Conservation (phyloP, 2,113 vertebrate genomes). For the Oryzias curvinotus region DNA sequence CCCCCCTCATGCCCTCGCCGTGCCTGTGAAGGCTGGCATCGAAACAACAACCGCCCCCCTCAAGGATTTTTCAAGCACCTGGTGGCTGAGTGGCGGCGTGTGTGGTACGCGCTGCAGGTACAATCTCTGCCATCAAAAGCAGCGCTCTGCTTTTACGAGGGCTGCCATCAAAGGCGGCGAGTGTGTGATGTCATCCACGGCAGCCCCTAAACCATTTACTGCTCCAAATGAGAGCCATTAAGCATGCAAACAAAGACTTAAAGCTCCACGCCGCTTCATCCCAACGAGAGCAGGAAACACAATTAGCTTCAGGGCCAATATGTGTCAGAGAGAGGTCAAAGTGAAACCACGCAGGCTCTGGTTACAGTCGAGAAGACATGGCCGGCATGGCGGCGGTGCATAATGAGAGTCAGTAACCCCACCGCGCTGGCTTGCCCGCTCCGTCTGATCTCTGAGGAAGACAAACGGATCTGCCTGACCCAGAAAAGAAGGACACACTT, state of each 20-base stretch:
- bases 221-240: constrained; percentile 73
- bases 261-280: constrained; percentile 68
- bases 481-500: constrained; percentile 44
- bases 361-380: constrained; percentile 45
- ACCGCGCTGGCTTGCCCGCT: constrained; percentile 28
- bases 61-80: neutral
- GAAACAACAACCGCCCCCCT: neutral
- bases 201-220: constrained; percentile 66
- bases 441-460: constrained; percentile 62
- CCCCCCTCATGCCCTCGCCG: constrained; percentile 48
- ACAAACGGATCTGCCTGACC: constrained; percentile 60
- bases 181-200: constrained; percentile 67
- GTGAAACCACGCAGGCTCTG: constrained; percentile 34
- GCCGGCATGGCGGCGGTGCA: constrained; percentile 32
- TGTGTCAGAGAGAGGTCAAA: constrained; percentile 65
- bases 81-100: constrained; percentile 1
- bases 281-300: constrained; percentile 72
- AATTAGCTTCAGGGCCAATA: constrained; percentile 72
- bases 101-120: constrained; percentile 43
- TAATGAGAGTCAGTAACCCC: constrained; percentile 68
- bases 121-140: constrained; percentile 13
- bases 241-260: constrained; percentile 67
- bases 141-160: constrained; percentile 28
- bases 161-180: constrained; percentile 58
- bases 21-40: constrained; percentile 20